Base-by-base conservation (phyloP, 2,797 vertebrate species). In the Pangasius krempfi region DNA sequence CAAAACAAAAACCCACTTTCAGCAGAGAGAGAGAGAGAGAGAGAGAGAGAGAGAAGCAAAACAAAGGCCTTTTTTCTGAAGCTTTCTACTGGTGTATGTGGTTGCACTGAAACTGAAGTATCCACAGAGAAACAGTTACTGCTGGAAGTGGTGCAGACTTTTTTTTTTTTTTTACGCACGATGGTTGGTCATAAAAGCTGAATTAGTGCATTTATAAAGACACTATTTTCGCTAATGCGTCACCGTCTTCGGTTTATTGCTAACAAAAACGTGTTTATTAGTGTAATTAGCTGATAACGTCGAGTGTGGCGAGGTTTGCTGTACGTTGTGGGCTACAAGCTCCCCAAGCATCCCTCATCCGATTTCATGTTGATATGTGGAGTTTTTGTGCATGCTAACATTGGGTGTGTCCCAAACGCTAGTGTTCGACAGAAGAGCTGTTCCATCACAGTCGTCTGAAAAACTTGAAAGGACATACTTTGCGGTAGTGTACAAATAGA, bases 401-500 rank as follows among this genome's bases (percentile, higher is more conserved):
- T 92, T 93, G 95, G 93, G 87, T 93, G 94, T 95, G 94, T 94
- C 91, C 90, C 91, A 95, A 95, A 95, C 94, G 93, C 96, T 94
- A 93, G 92, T 91, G 91, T 93, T 93, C 20, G 47, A n/a, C 20
- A 76, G 73, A 30, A 79, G 76, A 33, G 75, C 27, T 78, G 75
- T 54, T 30, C 22, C 4, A 27, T 66, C 81, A 83, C n/a, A 12
- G 58, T 0, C 4, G 27, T 30, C 81, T 66, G 44, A 66, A 66
- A 2, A 14, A 25, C 18, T 6, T 40, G 30, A 81, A 81, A 81
- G 56, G 79, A 40, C 54, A 13, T 40, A 37, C 14, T 83, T 83
- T 83, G 81, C 25, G 81, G 81, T 66, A 18, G 22, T 0, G 81
- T 52, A 84, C 27, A 84, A 84, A 84, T 68, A 68, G 82, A 68